phyloP scores from a whole-genome alignment of 2,888 invertebrate genomes.

The Dolichomitus sp. region DNA sequence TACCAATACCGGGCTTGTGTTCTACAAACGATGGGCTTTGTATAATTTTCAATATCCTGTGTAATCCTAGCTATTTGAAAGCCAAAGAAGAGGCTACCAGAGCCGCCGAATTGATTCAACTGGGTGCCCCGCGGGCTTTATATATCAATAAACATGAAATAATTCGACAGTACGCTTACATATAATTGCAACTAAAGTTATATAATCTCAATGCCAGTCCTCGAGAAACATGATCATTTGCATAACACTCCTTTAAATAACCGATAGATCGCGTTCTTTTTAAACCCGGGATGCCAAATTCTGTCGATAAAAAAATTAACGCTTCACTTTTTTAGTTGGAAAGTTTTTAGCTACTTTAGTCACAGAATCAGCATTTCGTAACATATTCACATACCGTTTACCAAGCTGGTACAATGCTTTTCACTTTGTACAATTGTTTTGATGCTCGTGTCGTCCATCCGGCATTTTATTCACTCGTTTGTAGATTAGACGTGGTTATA shows the following conservation, averaged over 20 bases:
- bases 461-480: not conserved
- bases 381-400: not conserved
- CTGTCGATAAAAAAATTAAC: not conserved
- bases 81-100: too few species aligned
- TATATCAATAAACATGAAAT: too few species aligned
- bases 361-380: not conserved
- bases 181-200: too few species aligned
- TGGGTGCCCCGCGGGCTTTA: too few species aligned
- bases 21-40: not conserved
- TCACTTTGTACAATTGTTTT: not conserved
- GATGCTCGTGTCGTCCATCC: not conserved
- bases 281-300: too few species aligned
- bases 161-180: too few species aligned
- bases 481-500: not conserved
- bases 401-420: not conserved
- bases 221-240: too few species aligned
- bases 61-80: not conserved
- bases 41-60: not conserved
- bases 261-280: too few species aligned
- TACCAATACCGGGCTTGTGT: not conserved
- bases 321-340: not conserved
- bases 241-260: too few species aligned
- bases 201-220: too few species aligned
- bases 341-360: not conserved
- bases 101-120: too few species aligned